Conservation (phyloP, 2,888 invertebrate species). For the Brachyptera risi region DNA sequence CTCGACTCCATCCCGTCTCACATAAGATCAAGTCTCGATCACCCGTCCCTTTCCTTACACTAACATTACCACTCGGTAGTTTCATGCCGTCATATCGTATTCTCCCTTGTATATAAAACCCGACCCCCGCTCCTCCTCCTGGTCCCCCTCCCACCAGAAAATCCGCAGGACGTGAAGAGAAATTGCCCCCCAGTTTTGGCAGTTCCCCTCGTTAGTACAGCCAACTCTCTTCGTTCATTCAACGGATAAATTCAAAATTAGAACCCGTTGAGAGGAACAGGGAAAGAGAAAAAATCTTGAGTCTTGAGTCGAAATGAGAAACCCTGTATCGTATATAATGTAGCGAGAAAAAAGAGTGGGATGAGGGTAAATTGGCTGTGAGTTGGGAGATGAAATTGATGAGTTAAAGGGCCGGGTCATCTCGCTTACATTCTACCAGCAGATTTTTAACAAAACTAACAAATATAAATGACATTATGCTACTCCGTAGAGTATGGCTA, state of each 20-base stretch:
- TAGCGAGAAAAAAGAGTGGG: neutral
- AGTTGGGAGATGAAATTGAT: constrained; percentile 3
- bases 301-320: constrained; percentile 20
- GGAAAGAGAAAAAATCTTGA: constrained; percentile 18
- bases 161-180: constrained; percentile 7
- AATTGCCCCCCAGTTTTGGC: constrained; percentile 26
- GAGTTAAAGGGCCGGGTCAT: constrained; percentile 11
- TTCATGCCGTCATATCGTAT: too few species aligned
- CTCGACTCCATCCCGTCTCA: too few species aligned
- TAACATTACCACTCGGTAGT: neutral
- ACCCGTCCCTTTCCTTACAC: neutral
- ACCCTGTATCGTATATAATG: constrained; percentile 20
- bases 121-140: too few species aligned
- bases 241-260: constrained; percentile 27
- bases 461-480: neutral
- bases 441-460: neutral
- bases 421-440: neutral
- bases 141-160: neutral
- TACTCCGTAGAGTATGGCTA: neutral
- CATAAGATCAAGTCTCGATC: too few species aligned
- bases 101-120: too few species aligned
- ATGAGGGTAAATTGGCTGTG: neutral
- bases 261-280: neutral
- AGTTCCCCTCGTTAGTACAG: constrained; percentile 21
- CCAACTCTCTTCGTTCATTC: constrained; percentile 21